phyloP scores from a whole-genome alignment of 2,888 invertebrate species.

The Andricus quercusramuli region DNA sequence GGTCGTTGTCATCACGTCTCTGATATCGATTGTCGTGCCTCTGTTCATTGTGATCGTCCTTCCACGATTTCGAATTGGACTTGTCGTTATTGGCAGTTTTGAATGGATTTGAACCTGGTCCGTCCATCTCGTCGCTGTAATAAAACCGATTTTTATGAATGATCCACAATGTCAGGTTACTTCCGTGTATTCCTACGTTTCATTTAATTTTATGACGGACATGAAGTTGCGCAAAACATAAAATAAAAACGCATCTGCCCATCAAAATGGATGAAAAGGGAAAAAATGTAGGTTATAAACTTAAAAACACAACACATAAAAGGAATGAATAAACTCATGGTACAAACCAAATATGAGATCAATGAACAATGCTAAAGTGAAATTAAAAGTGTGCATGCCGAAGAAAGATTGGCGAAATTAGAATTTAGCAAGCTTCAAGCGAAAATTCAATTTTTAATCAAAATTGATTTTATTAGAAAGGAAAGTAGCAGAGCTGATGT shows the following conservation, averaged over 20 bases:
- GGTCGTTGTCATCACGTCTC: constrained; percentile 43
- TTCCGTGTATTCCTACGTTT: neutral
- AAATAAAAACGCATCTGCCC: neutral
- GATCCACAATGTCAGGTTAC: neutral
- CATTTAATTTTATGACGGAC: neutral
- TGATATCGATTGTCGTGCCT: constrained; percentile 62
- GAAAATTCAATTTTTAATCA: neutral
- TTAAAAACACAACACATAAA: no score
- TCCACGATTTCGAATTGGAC: constrained; percentile 62
- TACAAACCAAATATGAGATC: neutral
- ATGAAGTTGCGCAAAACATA: neutral
- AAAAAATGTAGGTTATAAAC: neutral
- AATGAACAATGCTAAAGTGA: neutral
- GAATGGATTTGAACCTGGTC: constrained; percentile 16
- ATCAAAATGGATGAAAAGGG: neutral
- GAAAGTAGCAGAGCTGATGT: no score
- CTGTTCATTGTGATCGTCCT: constrained; percentile 67
- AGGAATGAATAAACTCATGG: no score
- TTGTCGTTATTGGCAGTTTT: constrained; percentile 32
- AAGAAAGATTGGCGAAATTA: neutral
- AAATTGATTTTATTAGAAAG: no score
- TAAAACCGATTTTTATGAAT: neutral
- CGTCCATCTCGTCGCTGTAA: neutral
- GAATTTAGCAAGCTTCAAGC: neutral
- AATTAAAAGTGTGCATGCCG: neutral